A percentile compares a stretch with the other conserved stretches of the same genome.
These are phyloP conservation scores for Agonopterix arenella DNA, from an alignment of 2,888 invertebrate species.

Conservation along the genomic window DNA sequence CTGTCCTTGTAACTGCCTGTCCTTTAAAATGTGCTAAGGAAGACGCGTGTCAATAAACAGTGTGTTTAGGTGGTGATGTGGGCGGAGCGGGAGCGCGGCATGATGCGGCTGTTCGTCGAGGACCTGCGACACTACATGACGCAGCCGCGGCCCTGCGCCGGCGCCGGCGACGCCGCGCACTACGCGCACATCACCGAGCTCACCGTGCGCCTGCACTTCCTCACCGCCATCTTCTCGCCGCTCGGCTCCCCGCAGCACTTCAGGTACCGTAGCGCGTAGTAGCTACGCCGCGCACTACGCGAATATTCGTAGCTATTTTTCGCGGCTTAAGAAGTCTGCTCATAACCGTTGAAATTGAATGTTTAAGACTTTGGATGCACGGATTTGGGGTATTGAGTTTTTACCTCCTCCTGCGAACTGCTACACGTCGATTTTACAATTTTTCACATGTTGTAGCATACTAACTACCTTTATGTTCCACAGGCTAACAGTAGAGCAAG, in stretches of 20 bases:
- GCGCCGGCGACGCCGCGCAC: slow-evolving; percentile 43
- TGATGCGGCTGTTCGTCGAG: slow-evolving; percentile 95
- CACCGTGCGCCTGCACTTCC: slow-evolving; percentile 93
- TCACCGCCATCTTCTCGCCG: slow-evolving; percentile 94
- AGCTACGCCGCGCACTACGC: too few relatives aligned
- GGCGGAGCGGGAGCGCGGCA: slow-evolving; percentile 94
- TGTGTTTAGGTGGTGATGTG: slow-evolving; percentile 84
- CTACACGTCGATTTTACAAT: too few relatives aligned
- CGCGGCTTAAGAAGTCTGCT: too few relatives aligned
- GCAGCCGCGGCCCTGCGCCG: slow-evolving; percentile 21
- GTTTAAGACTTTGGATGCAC: too few relatives aligned
- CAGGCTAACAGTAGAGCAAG: slow-evolving; percentile 89
- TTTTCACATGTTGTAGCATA: background rate
- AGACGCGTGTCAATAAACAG: background rate
- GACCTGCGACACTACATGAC: slow-evolving; percentile 84
- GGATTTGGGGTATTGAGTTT: too few relatives aligned
- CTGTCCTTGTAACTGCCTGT: too few relatives aligned
- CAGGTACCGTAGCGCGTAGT: slow-evolving; percentile 61
- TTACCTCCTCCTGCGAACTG: too few relatives aligned
- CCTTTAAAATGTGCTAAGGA: background rate
- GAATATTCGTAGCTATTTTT: too few relatives aligned
- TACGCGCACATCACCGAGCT: slow-evolving; percentile 89
- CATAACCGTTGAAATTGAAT: too few relatives aligned
- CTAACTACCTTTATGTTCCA: background rate
- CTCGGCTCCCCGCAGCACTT: slow-evolving; percentile 93